Evolutionary conservation across 1,140 invertebrate species (phyloP).

Genomic region (Adelges cooleyi): DNA sequence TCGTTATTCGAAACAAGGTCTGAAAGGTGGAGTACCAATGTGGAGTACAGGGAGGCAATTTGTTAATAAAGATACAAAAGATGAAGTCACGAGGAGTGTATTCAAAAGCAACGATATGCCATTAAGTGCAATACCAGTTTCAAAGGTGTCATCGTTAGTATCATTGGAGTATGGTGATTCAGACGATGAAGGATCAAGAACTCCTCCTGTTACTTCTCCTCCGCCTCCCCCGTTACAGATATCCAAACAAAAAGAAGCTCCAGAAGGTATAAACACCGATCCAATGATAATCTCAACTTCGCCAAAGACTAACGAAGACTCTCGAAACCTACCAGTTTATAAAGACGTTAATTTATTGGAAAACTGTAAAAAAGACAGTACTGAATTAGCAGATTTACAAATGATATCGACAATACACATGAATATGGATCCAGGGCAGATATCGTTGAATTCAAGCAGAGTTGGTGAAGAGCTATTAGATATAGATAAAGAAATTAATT

Average conservation of each 20-base stretch:
- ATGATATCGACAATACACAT: conserved; percentile 38
- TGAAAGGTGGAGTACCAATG: conserved; percentile 61
- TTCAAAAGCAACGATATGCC: conserved; percentile 29
- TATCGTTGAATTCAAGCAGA: conserved; percentile 30
- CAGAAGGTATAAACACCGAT: conserved; percentile 12
- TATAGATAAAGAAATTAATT: conserved; percentile 32
- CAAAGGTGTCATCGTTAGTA: conserved; percentile 46
- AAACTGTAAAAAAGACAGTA: conserved; percentile 34
- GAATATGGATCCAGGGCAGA: conserved; percentile 32
- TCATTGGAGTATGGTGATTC: conserved; percentile 52
- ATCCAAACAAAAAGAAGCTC: conserved; percentile 25
- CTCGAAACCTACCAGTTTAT: conserved; percentile 34
- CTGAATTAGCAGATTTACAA: conserved; percentile 25
- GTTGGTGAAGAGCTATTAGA: conserved; percentile 33
- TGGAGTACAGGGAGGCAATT: conserved; percentile 41
- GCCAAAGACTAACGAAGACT: conserved; percentile 30
- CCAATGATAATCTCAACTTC: conserved; percentile 19
- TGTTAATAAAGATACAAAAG: conserved; percentile 24
- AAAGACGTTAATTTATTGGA: conserved; percentile 35
- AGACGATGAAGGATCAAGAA: conserved; percentile 44
- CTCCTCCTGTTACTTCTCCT: not conserved
- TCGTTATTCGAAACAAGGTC: conserved; percentile 44
- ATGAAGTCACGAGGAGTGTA: conserved; percentile 16
- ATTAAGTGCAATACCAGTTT: conserved; percentile 23
- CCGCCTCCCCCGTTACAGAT: conserved; percentile 5